Evolutionary conservation across 2,888 invertebrate genomes (phyloP), one percentile per base, ranked within the genome.

Genomic region (Lithodes maja): DNA sequence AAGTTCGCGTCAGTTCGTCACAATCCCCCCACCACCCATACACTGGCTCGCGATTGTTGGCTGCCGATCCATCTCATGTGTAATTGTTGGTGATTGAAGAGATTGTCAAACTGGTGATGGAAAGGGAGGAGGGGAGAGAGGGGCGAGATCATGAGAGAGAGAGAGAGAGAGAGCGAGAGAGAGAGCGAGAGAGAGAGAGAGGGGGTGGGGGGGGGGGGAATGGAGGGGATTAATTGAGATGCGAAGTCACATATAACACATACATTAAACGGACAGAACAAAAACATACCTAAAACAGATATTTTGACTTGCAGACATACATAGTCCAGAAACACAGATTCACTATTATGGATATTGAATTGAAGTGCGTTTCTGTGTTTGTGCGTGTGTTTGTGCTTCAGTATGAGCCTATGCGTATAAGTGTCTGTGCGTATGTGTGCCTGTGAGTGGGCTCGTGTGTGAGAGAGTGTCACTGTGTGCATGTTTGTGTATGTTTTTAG

Each of bases 1-100:
- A 33, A 33, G 33, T 33, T 33, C 33, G 33, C 33, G 33, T 33
- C 33, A 0, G 33, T 33, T 33, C 33, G 33, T 33, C 33, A 33
- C 33, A 33, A 33, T 33, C 12, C 61, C 12, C 12, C 61, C 61
- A 5, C 61, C 61, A 61, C 61, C 61, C 61, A 61, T 61, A 61
- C 12, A 61, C 61, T 61, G 7, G 5, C 61, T 61, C 61, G 5
- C 12, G 5, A 12, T 5, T 61, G 33, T 12, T 61, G 61, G 61
- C 61, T 12, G 79, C 54, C 54, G 79, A 79, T 79, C 79, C 53
- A 79, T 79, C 79, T 79, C 53, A 79, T 79, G 17, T 79, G 5
- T 61, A 61, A 61, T 61, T 61, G 61, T 5, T 61, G 61, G 61
- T 61, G 61, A n/a, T 9, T n/a, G 71, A n/a, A n/a, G 71, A 71